Evolutionary conservation across 2,888 invertebrate genomes (phyloP).

Genomic region (Apotomis turbidana): DNA sequence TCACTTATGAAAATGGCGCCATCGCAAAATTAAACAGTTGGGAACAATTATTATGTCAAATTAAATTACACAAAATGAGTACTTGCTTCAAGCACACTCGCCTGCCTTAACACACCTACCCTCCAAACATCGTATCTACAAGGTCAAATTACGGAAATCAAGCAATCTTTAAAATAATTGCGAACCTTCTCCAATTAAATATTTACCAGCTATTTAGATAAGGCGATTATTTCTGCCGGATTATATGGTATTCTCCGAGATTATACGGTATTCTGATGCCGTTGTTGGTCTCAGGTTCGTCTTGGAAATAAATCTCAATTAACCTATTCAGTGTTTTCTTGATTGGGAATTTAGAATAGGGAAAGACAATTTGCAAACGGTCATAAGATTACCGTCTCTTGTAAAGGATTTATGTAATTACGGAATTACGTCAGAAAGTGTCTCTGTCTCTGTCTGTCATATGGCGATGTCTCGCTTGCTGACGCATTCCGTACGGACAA

Average conservation of each 20-base stretch:
- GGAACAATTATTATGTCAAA: too few relatives aligned
- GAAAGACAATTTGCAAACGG: not conserved
- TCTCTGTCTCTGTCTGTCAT: too few relatives aligned
- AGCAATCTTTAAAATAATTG: constrained; percentile 13
- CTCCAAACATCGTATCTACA: not conserved
- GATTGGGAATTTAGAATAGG: not conserved
- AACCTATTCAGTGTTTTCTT: not conserved
- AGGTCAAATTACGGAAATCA: constrained; percentile 11
- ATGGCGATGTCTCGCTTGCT: too few relatives aligned
- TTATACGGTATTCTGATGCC: constrained; percentile 19
- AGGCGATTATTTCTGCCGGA: constrained; percentile 8
- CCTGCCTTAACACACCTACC: constrained; percentile 9
- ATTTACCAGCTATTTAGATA: constrained; percentile 24
- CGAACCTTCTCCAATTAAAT: constrained; percentile 18
- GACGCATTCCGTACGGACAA: too few relatives aligned
- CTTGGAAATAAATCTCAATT: constrained; percentile 7
- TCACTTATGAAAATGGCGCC: too few relatives aligned
- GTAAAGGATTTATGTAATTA: too few relatives aligned
- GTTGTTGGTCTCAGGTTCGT: not conserved
- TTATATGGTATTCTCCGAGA: constrained; percentile 10
- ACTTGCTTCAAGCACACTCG: constrained; percentile 17
- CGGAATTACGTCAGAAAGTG: too few relatives aligned
- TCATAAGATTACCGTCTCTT: too few relatives aligned
- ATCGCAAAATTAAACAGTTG: too few relatives aligned
- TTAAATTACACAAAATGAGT: not conserved